Evolutionary conservation across 2,797 vertebrate species (phyloP).

Genomic region (Myotis myotis): DNA sequence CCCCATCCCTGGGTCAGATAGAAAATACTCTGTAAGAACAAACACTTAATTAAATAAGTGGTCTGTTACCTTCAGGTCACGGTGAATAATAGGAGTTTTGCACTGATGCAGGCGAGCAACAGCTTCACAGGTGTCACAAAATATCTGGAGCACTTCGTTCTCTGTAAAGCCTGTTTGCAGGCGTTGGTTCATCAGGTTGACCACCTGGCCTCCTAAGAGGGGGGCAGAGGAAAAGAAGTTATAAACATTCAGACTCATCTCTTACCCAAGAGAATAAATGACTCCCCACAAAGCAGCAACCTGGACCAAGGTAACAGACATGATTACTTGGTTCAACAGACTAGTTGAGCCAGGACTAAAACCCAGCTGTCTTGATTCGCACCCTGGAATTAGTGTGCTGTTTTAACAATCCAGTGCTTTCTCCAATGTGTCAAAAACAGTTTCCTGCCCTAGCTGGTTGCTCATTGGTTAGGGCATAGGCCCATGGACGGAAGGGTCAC

Average conservation of each 20-base stretch:
- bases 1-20: neutral
- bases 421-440: neutral
- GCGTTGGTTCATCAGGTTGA: constrained; percentile 98
- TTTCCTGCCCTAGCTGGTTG: too few species aligned
- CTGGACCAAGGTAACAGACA: neutral
- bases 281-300: neutral
- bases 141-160: constrained; percentile 95
- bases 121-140: constrained; percentile 97
- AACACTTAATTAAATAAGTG: neutral
- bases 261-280: neutral
- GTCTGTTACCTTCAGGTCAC: constrained; percentile 93
- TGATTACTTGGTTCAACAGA: neutral
- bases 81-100: constrained; percentile 95
- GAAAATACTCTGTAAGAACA: neutral
- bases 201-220: constrained; percentile 94
- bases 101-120: constrained; percentile 95
- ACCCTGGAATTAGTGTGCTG: neutral
- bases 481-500: too few species aligned
- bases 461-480: too few species aligned
- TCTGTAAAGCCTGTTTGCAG: constrained; percentile 96
- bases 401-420: neutral
- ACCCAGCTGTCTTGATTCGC: neutral
- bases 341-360: neutral
- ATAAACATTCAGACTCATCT: neutral
- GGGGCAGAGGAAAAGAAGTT: neutral